Evolutionary conservation across 1,140 invertebrate genomes (phyloP).

Genomic region (Drosophila gunungcola): DNA sequence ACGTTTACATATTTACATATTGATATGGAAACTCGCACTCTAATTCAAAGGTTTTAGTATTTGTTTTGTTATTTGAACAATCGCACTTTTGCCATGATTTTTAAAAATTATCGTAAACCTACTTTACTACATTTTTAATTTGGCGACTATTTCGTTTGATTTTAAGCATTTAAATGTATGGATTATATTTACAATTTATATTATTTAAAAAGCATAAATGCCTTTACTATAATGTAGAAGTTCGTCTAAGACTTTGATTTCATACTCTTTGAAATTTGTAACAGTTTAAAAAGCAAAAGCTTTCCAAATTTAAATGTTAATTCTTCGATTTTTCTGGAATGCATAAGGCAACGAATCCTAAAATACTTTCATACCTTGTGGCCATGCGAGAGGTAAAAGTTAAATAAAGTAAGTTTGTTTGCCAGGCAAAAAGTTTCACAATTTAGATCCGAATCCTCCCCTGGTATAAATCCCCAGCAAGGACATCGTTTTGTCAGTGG

Average conservation of each 20-base stretch:
- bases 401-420: neutral
- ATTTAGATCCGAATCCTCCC: neutral
- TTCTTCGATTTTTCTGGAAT: neutral
- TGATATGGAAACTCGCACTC: conserved; percentile 10
- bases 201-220: too few species aligned
- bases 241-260: too few species aligned
- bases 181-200: too few species aligned
- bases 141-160: too few species aligned
- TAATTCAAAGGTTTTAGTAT: conserved; percentile 7
- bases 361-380: neutral
- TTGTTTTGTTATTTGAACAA: neutral
- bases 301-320: too few species aligned
- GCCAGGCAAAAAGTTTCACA: neutral
- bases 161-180: too few species aligned
- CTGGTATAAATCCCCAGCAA: conserved; percentile 9
- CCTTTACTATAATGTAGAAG: too few species aligned
- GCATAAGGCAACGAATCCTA: neutral
- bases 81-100: neutral
- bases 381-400: neutral
- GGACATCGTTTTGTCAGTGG: conserved; percentile 37
- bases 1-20: conserved; percentile 19
- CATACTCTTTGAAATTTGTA: too few species aligned
- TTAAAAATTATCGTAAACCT: neutral
- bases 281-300: too few species aligned
- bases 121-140: too few species aligned